These are phyloP conservation scores for Poicephalus meyeri DNA, from an alignment of 2,113 vertebrate species.

Conservation along the genomic window DNA sequence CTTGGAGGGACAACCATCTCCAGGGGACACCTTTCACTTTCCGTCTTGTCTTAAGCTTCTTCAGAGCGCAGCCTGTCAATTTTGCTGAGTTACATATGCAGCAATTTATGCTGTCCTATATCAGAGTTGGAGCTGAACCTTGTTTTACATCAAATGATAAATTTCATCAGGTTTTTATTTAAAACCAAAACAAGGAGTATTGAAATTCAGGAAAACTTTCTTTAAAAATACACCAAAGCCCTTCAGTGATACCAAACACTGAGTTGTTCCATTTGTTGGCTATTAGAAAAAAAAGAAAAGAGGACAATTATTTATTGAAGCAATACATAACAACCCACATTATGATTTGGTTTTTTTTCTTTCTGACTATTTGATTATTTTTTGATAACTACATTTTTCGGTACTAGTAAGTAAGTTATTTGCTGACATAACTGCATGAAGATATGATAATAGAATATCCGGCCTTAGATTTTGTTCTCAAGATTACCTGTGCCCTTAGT, in stretches of 20 bases:
- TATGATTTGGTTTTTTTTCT: neutral
- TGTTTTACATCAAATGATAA: neutral
- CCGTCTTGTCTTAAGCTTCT: conserved; percentile 1
- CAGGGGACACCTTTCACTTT: conserved; percentile 27
- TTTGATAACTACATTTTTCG: neutral
- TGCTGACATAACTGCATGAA: neutral
- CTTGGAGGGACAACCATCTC: conserved; percentile 7
- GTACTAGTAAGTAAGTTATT: neutral
- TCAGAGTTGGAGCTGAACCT: neutral
- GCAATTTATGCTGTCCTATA: neutral
- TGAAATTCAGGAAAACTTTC: neutral
- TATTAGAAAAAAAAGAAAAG: neutral
- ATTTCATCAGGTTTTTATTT: neutral
- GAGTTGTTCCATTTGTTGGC: neutral
- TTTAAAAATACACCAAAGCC: neutral
- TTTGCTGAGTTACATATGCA: neutral
- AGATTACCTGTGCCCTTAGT: neutral
- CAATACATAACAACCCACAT: neutral
- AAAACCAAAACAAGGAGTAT: neutral
- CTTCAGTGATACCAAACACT: neutral
- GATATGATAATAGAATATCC: neutral
- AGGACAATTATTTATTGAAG: neutral
- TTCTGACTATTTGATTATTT: neutral
- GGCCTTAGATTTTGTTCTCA: conserved; percentile 23
- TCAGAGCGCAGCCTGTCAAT: neutral